Evolutionary conservation across 2,888 invertebrate species (phyloP), one percentile per base, ranked within the genome.

Genomic region (Morpho deidamia): DNA sequence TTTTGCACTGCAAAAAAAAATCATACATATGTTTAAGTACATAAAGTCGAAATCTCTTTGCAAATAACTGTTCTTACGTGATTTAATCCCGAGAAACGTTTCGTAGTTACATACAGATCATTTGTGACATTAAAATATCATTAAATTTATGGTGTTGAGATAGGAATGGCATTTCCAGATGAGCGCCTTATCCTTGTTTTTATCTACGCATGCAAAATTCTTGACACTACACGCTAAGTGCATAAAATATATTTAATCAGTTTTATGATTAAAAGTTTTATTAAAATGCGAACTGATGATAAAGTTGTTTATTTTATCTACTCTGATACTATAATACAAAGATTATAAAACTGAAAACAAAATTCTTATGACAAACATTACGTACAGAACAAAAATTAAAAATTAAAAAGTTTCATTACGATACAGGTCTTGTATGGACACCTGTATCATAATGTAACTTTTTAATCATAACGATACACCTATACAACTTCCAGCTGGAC

Each of bases 91-190:
- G n/a, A 39, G 11, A 32, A 50, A 40, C 62, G 67, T 71, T 73
- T 76, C 71, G 74, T 78, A 83, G 81, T 82, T 82, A 85, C 83
- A 79, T 80, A 85, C 86, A 85, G 86, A 87, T 85, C 83, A 86
- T 87, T 86, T 86, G 87, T 84, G 87, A 84, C 86, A 86, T 85
- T 86, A 84, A 84, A 88, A 88, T 88, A 88, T 87, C 85, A 85
- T 86, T 87, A 84, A 69, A 87, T 87, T 87, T 87, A 88, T 86
- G 74, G 84, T 72, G 77, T 74, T 74, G 76, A 82, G 86, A 87
- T 86, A 86, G 76, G 69, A 70, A 73, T 67, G 71, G 71, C 71
- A 71, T 76, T 79, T 76, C 72, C 67, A 77, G 76, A 73, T 75
- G 76, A 73, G 71, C 66, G 68, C 69, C 70, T 78, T 73, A 67